These are phyloP conservation scores for Phrynocephalus guinanensis DNA, from an alignment of 2,797 vertebrate genomes.

Conservation along the genomic window DNA sequence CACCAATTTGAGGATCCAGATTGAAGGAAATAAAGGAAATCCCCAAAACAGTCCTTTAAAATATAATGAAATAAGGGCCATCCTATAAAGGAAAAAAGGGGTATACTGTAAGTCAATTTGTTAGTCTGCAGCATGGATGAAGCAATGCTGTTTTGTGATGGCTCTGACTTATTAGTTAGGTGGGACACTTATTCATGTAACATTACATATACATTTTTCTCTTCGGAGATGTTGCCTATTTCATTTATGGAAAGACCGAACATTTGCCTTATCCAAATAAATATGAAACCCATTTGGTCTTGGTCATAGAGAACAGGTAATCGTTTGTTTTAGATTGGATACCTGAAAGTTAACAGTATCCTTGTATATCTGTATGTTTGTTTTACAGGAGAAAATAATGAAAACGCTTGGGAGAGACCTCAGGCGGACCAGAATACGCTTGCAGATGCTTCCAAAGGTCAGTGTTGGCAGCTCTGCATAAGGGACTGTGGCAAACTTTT, in stretches of 20 bases:
- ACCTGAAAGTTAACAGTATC: background rate
- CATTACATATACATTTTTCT: too few relatives aligned
- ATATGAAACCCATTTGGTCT: background rate
- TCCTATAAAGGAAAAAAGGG: too few relatives aligned
- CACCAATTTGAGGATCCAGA: too few relatives aligned
- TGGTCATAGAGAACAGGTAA: background rate
- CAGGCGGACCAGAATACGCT: conserved; percentile 48
- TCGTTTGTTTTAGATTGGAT: background rate
- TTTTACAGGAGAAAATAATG: conserved; percentile 63
- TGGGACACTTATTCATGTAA: background rate
- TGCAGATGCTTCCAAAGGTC: conserved; percentile 53
- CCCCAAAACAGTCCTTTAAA: too few relatives aligned
- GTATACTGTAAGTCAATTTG: too few relatives aligned
- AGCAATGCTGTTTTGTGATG: background rate
- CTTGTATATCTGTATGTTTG: background rate
- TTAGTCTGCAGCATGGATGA: background rate
- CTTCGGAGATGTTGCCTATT: background rate
- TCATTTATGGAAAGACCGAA: background rate
- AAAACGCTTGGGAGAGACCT: conserved; percentile 58
- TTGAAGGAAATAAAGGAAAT: too few relatives aligned
- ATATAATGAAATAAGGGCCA: too few relatives aligned
- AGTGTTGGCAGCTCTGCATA: background rate
- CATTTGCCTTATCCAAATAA: background rate
- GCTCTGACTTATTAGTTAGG: background rate
- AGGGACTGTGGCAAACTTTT: background rate